Base-by-base conservation (phyloP, 2,113 vertebrate genomes). In the Tetraodon nigroviridis region DNA sequence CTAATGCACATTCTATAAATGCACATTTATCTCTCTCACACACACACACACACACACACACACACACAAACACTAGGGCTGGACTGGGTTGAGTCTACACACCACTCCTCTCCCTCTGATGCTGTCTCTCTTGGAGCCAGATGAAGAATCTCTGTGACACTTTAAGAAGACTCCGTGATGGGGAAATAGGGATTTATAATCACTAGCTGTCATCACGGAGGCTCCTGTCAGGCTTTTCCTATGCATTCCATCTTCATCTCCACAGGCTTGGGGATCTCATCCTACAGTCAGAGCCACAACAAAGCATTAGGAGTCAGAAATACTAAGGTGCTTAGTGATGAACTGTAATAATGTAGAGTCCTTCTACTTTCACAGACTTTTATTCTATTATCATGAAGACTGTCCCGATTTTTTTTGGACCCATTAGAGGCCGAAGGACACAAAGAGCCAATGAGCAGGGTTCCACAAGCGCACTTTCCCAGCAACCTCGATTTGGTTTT, bases 181-280 rank as follows among this genome's bases (percentile, higher is more conserved):
- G 46, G 46, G 7, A 19, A n/a, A 48, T 19, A 18, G 46, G 46
- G 46, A 48, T 48, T 48, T 48, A 48, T 48, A 48, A 48, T 48
- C 46, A 18, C n/a, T 18, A 48, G 18, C 46, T n/a, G 46, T 48
- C 46, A 18, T 19, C 8, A 19, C 8, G 18, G 46, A 48, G 1
- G 46, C 46, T 48, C 46, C 17, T n/a, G 17, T 48, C n/a, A 18
- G n/a, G 46, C 16, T 48, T 19, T 48, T 48, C n/a, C 46, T 11
- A n/a, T 46, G 44, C n/a, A 13, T 45, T 15, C 18, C 46, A 47
- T 48, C 46, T 48, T 48, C 46, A 48, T 18, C 46, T 48, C 17
- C 46, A 6, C n/a, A 19, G 8, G 46, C 46, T 48, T 18, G 7
- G 46, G 46, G 46, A 48, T n/a, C 17, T 11, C 46, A 48, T 48